Conservation (phyloP, 2,113 vertebrate species). For the Gymnarchus niloticus region DNA sequence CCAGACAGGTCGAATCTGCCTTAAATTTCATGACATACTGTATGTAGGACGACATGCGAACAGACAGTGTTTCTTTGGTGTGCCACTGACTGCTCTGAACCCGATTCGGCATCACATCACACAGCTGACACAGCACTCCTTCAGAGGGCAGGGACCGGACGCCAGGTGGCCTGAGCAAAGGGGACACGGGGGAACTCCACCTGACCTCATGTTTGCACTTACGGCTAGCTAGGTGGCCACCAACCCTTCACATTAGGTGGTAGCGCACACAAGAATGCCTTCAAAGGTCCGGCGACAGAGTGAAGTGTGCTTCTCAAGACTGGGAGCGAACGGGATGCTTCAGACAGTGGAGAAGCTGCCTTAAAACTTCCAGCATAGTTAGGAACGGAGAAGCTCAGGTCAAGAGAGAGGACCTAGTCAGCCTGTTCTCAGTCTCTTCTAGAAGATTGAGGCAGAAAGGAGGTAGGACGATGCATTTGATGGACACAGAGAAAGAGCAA, state of each 20-base stretch:
- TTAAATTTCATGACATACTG: constrained; percentile 15
- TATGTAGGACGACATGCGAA: background rate
- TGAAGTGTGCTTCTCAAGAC: background rate
- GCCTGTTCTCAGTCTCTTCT: background rate
- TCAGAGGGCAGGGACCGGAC: background rate
- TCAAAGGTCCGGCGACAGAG: background rate
- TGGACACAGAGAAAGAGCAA: constrained; percentile 28
- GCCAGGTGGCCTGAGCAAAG: background rate
- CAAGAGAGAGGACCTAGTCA: background rate
- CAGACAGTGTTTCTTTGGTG: background rate
- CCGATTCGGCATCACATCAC: background rate
- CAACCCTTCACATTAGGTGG: background rate
- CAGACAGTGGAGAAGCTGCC: background rate
- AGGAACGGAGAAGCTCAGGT: background rate
- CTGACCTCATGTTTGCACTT: background rate
- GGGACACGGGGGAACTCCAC: background rate
- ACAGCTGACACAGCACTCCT: background rate
- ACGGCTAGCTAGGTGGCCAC: background rate
- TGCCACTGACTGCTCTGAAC: background rate
- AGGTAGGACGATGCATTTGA: constrained; percentile 7
- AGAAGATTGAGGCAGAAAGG: background rate
- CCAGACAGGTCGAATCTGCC: constrained; percentile 13
- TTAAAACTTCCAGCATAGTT: constrained; percentile 12
- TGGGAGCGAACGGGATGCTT: background rate
- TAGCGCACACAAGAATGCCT: background rate